Evolutionary conservation across 2,888 invertebrate species (phyloP), one percentile per base, ranked within the genome.

Genomic region (Heterodera filipjevi): DNA sequence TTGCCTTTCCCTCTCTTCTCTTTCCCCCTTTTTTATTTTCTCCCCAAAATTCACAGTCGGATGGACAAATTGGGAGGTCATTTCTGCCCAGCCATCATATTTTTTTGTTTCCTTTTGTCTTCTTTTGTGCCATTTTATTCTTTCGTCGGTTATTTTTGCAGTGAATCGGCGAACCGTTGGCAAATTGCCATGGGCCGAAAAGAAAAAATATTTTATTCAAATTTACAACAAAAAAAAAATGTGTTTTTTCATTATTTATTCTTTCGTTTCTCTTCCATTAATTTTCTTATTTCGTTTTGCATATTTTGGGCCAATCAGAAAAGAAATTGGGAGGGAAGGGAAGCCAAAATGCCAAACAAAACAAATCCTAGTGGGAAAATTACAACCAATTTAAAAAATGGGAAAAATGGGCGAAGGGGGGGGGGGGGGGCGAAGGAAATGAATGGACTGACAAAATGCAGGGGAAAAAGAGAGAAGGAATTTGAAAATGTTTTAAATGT

Each of bases 11-110:
- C 46, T 46, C 27, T 44, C n/a, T n/a, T n/a, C n/a, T n/a, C n/a
- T n/a, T n/a, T n/a, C n/a, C n/a, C n/a, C n/a, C n/a, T n/a, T n/a
- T n/a, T n/a, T n/a, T n/a, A n/a, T n/a, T n/a, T n/a, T n/a, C n/a
- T n/a, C n/a, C 27, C 59, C 59, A n/a, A 30, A 59, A 59, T 59
- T 59, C n/a, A 59, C 59, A 59, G n/a, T 59, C 22, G 59, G 59
- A 10, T 27, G 59, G 22, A 8, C 59, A 59, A 59, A 59, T 59
- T 59, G n/a, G n/a, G n/a, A 27, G n/a, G 10, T n/a, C 59, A 59
- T 59, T 16, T 49, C 49, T 49, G 16, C 19, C 49, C 19, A 12
- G 2, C 46, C 19, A 12, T 14, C 49, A 3, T 3, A 16, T 16
- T 49, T 19, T 49, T 16, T 8, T 14, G 10, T 19, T 49, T 12